phyloP scores from a whole-genome alignment of 1,140 invertebrate genomes.

The Tenebrio molitor region DNA sequence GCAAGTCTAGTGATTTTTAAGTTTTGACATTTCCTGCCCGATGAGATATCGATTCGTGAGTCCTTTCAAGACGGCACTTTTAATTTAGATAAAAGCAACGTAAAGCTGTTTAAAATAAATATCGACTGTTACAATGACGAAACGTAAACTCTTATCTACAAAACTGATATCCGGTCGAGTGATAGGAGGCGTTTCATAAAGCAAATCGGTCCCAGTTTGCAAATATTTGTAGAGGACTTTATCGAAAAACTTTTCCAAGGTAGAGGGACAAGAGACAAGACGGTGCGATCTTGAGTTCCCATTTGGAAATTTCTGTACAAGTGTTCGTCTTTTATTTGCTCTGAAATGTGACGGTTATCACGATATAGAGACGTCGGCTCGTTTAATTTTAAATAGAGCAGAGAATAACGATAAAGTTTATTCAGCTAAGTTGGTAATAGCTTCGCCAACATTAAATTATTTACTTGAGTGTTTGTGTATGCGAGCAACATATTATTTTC shows the following conservation, averaged over 20 bases:
- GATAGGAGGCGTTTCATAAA: slow-evolving; percentile 33
- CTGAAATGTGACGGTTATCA: neutral
- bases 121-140: neutral
- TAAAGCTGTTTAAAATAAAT: neutral
- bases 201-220: slow-evolving; percentile 41
- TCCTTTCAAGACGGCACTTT: neutral
- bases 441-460: slow-evolving; percentile 11
- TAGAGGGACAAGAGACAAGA: slow-evolving; percentile 3
- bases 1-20: neutral
- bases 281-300: slow-evolving; percentile 8
- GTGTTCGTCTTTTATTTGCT: slow-evolving; percentile 21
- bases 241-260: slow-evolving; percentile 41
- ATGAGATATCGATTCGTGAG: neutral
- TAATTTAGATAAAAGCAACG: slow-evolving; percentile 15
- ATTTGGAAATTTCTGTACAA: slow-evolving; percentile 33
- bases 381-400: slow-evolving; percentile 13
- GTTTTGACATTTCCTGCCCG: slow-evolving; percentile 5
- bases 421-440: slow-evolving; percentile 13
- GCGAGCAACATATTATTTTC: slow-evolving; percentile 25
- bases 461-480: slow-evolving; percentile 5
- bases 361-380: neutral
- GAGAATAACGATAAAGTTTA: slow-evolving; percentile 23
- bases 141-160: slow-evolving; percentile 20
- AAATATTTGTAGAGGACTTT: slow-evolving; percentile 45
- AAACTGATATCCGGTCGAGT: slow-evolving; percentile 37